Evolutionary conservation across 2,888 invertebrate genomes (phyloP).

Genomic region (Callimorpha dominula): DNA sequence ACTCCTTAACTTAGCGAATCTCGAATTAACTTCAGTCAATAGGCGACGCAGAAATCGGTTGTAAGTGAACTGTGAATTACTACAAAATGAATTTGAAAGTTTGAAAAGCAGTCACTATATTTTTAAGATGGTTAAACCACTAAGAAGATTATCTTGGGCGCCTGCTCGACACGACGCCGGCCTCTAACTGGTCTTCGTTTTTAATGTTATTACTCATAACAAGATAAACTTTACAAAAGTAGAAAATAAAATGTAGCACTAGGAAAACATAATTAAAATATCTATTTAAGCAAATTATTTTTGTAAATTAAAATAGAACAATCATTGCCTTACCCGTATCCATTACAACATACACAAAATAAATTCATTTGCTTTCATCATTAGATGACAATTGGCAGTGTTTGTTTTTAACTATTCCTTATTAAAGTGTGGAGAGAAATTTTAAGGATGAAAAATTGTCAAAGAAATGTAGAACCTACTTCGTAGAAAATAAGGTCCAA

Average conservation of each 20-base stretch:
- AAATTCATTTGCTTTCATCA: conserved; percentile 1
- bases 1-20: too few species aligned
- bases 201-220: not conserved
- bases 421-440: not conserved
- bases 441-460: not conserved
- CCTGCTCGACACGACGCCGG: not conserved
- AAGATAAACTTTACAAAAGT: conserved; percentile 7
- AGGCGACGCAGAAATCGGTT: too few species aligned
- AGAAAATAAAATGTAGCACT: conserved; percentile 20
- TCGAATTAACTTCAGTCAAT: conserved; percentile 1
- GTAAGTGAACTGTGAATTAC: conserved; percentile 11
- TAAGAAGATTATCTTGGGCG: conserved; percentile 9
- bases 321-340: conserved; percentile 48
- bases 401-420: not conserved
- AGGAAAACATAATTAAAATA: conserved; percentile 14
- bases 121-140: not conserved
- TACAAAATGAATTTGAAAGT: not conserved
- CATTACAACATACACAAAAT: conserved; percentile 21
- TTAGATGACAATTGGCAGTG: conserved; percentile 3
- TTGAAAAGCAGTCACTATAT: not conserved
- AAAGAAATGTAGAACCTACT: conserved; percentile 12
- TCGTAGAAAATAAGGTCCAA: not conserved
- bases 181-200: not conserved
- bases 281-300: conserved; percentile 20
- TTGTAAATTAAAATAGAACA: conserved; percentile 34